These are phyloP conservation scores for Kradibia gibbosae DNA, from an alignment of 1,140 invertebrate species.

Conservation along the genomic window DNA sequence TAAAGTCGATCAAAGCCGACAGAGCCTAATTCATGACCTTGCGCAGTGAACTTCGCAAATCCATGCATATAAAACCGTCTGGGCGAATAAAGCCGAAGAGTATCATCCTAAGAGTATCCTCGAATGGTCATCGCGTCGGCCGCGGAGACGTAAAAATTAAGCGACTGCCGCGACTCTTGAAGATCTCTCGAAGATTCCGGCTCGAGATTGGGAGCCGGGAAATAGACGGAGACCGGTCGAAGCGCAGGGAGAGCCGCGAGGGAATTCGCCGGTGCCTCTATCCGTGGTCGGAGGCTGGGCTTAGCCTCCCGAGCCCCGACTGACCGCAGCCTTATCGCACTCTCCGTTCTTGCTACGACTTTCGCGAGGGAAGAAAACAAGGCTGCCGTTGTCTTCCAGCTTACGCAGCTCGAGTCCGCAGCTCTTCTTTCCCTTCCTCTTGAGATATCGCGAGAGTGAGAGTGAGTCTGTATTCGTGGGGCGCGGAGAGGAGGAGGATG, in stretches of 20 bases:
- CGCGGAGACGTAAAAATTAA: neutral
- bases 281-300: neutral
- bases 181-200: too few species aligned
- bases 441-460: neutral
- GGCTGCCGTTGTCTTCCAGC: neutral
- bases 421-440: neutral
- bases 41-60: neutral
- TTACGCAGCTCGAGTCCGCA: neutral
- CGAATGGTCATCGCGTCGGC: neutral
- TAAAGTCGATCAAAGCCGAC: too few species aligned
- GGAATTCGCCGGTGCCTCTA: neutral
- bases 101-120: too few species aligned
- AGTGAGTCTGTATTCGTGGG: too few species aligned
- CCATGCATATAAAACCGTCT: neutral
- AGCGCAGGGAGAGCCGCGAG: neutral
- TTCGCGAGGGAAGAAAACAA: slow-evolving; percentile 10
- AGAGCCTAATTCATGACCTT: too few species aligned
- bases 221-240: neutral
- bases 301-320: slow-evolving; percentile 31
- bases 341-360: neutral
- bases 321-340: slow-evolving; percentile 1
- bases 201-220: neutral
- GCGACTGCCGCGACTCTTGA: neutral
- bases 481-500: neutral
- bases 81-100: neutral